A percentile compares a stretch with the other conserved stretches of the same genome.
These are phyloP conservation scores for Hapalemur alaotrensis DNA, from an alignment of 2,797 vertebrate species.

Conservation along the genomic window DNA sequence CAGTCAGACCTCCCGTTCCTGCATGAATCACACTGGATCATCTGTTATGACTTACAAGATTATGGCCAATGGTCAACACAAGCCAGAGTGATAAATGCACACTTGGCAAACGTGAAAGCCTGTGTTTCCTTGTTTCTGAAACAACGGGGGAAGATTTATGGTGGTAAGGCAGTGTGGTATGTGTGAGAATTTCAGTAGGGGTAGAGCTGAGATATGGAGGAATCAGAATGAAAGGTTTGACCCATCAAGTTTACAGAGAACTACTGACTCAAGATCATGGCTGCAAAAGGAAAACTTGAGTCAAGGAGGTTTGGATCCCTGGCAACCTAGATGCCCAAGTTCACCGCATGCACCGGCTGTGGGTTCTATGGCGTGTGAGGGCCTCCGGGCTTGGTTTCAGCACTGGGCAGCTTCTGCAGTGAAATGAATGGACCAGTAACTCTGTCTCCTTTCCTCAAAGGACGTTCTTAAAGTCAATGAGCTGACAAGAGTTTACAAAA, in stretches of 20 bases:
- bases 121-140: not conserved
- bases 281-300: not conserved
- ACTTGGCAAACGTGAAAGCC: not conserved
- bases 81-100: not conserved
- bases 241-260: not conserved
- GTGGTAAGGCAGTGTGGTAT: not conserved
- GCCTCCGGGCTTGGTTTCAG: not conserved
- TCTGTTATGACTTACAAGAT: not conserved
- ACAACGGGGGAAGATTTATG: not conserved
- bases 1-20: slow-evolving; percentile 20
- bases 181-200: slow-evolving; percentile 31
- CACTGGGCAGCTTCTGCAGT: not conserved
- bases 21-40: slow-evolving; percentile 39
- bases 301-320: not conserved
- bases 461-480: not conserved
- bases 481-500: not conserved
- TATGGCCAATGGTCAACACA: not conserved
- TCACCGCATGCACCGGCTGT: not conserved
- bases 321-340: not conserved
- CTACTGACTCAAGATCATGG: not conserved
- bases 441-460: not conserved
- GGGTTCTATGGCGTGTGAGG: not conserved
- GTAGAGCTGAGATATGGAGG: not conserved
- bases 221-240: not conserved
- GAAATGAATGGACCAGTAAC: not conserved